Percentiles rank a stretch among this genome's conserved stretches.
Conservation (phyloP, 2,113 vertebrate genomes). For the Toxotes jaculatrix region DNA sequence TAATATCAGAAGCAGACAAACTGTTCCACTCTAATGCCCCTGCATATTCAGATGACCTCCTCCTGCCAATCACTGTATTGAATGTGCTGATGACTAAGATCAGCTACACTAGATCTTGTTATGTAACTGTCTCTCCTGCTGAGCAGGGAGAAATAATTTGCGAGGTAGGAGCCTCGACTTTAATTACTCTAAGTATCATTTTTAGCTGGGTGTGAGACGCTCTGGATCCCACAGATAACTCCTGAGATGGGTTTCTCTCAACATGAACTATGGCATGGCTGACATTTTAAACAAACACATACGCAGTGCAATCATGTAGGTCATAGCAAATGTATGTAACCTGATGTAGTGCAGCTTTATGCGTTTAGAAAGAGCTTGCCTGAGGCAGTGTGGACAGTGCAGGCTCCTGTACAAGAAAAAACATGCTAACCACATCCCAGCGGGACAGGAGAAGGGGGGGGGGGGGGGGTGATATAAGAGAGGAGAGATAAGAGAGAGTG, state of each 20-base stretch:
- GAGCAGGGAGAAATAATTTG: slow-evolving; percentile 63
- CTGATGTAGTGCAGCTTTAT: slow-evolving; percentile 50
- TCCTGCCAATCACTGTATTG: slow-evolving; percentile 66
- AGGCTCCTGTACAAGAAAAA: slow-evolving; percentile 30
- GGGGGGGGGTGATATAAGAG: slow-evolving; percentile 36
- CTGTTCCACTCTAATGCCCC: slow-evolving; percentile 32
- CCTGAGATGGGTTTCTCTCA: background rate
- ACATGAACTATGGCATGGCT: background rate
- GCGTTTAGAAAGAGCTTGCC: slow-evolving; percentile 36
- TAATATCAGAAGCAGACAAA: slow-evolving; percentile 35
- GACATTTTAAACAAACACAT: slow-evolving; percentile 37
- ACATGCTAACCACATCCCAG: slow-evolving; percentile 46
- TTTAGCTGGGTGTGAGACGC: slow-evolving; percentile 35
- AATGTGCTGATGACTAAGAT: slow-evolving; percentile 70
- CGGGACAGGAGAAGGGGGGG: background rate
- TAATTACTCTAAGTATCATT: slow-evolving; percentile 65
- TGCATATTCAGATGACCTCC: slow-evolving; percentile 62
- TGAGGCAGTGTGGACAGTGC: slow-evolving; percentile 27
- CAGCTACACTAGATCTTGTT: slow-evolving; percentile 62
- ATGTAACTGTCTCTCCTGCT: slow-evolving; percentile 67
- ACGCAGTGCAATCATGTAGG: slow-evolving; percentile 38
- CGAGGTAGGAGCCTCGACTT: slow-evolving; percentile 56
- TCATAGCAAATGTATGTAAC: slow-evolving; percentile 42
- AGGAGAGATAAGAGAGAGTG: slow-evolving; percentile 51
- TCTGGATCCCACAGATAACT: slow-evolving; percentile 35